Conservation (phyloP, 2,113 vertebrate species). For the Lepus europaeus region DNA sequence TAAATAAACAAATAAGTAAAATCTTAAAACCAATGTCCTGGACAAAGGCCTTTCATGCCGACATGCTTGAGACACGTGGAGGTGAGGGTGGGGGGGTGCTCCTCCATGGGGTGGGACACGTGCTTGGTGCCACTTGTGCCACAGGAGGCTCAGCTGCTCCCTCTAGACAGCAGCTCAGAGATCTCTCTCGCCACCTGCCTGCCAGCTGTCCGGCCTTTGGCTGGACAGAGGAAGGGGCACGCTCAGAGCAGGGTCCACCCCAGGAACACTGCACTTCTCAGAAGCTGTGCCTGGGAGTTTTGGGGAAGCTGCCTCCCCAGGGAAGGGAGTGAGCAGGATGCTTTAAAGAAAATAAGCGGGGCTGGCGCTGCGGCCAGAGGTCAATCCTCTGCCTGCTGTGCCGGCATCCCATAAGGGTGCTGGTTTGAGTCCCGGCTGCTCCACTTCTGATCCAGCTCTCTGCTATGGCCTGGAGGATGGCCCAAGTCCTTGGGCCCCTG, state of each 20-base stretch:
- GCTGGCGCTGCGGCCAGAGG: too few relatives aligned
- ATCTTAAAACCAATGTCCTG: neutral
- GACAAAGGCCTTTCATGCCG: neutral
- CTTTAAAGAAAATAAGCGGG: neutral
- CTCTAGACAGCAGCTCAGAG: neutral
- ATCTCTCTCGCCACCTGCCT: neutral
- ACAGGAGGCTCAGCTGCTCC: neutral
- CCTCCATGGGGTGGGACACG: neutral
- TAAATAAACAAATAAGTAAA: too few relatives aligned
- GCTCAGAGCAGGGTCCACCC: neutral
- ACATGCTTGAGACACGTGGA: neutral
- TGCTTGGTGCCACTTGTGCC: rapidly evolving
- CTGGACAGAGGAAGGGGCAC: neutral
- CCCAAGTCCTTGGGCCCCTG: too few relatives aligned
- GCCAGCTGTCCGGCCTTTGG: neutral
- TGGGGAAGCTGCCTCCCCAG: neutral
- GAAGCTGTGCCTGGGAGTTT: neutral
- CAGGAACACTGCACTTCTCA: neutral
- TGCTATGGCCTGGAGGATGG: too few relatives aligned
- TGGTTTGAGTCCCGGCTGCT: too few relatives aligned
- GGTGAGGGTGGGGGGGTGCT: rapidly evolving
- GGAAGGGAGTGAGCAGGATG: neutral
- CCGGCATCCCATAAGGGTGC: too few relatives aligned
- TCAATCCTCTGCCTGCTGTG: too few relatives aligned
- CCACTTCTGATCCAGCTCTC: too few relatives aligned